Evolutionary conservation across 2,797 vertebrate species (phyloP).

Genomic region (Perodicticus potto): DNA sequence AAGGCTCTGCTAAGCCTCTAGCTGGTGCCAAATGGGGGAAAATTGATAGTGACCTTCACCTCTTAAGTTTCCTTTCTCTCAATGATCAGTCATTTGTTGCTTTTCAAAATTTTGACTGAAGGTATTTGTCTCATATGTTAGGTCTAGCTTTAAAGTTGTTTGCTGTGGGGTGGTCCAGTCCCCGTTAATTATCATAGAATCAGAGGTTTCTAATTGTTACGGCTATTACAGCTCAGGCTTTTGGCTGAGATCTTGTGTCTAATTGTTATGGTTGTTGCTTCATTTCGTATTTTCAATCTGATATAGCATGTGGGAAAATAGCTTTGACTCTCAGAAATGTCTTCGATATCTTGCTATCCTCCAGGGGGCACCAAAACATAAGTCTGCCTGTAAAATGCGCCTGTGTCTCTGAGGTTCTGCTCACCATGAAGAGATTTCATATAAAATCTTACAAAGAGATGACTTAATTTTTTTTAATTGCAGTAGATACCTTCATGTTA

Average conservation of each 20-base stretch:
- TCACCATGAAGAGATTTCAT: background rate
- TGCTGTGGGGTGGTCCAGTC: background rate
- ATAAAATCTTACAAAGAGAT: background rate
- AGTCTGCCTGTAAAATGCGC: background rate
- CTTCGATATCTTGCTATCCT: background rate
- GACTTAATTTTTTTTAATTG: background rate
- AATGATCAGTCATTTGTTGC: background rate
- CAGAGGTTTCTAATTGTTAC: background rate
- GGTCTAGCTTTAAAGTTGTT: background rate
- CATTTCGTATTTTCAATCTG: background rate
- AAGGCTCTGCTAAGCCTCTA: background rate
- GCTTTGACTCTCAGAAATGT: background rate
- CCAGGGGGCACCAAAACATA: constrained; percentile 61
- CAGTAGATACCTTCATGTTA: background rate
- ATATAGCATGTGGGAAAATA: background rate
- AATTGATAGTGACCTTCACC: background rate
- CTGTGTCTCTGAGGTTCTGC: background rate
- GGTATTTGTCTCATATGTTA: background rate
- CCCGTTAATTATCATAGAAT: background rate
- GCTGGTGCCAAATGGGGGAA: background rate
- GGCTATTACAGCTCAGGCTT: too few species aligned
- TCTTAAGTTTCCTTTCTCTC: background rate
- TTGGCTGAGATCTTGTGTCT: too few species aligned
- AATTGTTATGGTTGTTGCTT: background rate
- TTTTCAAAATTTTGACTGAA: background rate